Conservation (phyloP, 2,797 vertebrate genomes). For the Antennarius maculatus region DNA sequence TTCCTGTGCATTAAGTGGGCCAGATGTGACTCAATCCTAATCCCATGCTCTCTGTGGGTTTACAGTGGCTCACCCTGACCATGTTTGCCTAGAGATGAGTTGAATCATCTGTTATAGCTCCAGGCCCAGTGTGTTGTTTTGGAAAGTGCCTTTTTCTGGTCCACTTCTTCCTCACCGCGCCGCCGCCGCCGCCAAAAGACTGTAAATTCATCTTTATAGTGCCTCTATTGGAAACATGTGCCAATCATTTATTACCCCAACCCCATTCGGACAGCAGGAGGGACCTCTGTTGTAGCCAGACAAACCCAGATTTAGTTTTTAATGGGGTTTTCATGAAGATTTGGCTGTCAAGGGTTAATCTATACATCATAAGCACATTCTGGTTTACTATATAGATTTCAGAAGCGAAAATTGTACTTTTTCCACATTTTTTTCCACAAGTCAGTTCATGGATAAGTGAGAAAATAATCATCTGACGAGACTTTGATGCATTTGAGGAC, state of each 20-base stretch:
- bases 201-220: constrained; percentile 31
- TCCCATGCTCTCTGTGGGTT: not conserved
- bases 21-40: no score
- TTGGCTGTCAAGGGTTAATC: not conserved
- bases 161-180: constrained; percentile 14
- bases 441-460: not conserved
- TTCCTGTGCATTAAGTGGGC: not conserved
- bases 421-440: not conserved
- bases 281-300: not conserved
- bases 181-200: constrained; percentile 17
- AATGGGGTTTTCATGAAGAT: not conserved
- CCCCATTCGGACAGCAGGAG: constrained; percentile 6
- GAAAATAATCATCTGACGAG: not conserved
- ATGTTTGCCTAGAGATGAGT: constrained; percentile 87
- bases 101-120: constrained; percentile 20
- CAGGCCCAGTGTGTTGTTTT: constrained; percentile 31
- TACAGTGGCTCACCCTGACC: constrained; percentile 91
- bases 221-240: constrained; percentile 41
- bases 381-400: not conserved
- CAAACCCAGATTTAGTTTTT: not conserved
- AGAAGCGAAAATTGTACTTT: not conserved
- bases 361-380: not conserved
- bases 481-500: constrained; percentile 1
- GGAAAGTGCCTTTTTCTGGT: constrained; percentile 72
- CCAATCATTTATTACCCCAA: constrained; percentile 12